Conservation (phyloP, 2,797 vertebrate genomes). For the Cetoscarus ocellatus region DNA sequence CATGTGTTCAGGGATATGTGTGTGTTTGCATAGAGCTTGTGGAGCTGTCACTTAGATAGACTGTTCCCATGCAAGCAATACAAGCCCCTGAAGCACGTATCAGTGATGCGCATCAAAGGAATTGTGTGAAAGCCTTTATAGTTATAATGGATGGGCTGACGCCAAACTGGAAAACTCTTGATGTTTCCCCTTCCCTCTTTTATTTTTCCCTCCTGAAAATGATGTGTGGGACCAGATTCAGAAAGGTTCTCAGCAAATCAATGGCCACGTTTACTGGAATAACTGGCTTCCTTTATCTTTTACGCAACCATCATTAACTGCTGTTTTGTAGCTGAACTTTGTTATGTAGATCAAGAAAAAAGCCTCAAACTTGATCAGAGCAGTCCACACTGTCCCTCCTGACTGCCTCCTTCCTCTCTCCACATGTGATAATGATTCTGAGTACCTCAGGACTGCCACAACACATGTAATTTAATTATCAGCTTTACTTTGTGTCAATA, state of each 20-base stretch:
- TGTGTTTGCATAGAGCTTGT: slow-evolving; percentile 48
- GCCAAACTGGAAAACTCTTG: slow-evolving; percentile 74
- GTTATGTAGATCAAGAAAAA: slow-evolving; percentile 54
- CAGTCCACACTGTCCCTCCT: slow-evolving; percentile 35
- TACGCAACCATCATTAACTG: slow-evolving; percentile 62
- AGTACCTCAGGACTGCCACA: slow-evolving; percentile 79
- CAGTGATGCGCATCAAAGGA: slow-evolving; percentile 73
- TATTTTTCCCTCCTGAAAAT: slow-evolving; percentile 70
- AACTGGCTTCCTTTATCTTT: slow-evolving; percentile 54
- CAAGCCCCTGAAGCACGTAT: slow-evolving; percentile 69
- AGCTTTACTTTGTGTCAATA: slow-evolving; percentile 84
- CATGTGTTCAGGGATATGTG: slow-evolving; percentile 12
- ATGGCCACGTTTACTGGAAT: slow-evolving; percentile 64
- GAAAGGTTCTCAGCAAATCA: slow-evolving; percentile 59
- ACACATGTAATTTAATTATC: slow-evolving; percentile 87
- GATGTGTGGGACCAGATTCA: slow-evolving; percentile 65
- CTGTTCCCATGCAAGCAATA: slow-evolving; percentile 70
- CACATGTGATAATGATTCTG: slow-evolving; percentile 86
- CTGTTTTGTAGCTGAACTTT: slow-evolving; percentile 65
- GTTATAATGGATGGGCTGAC: slow-evolving; percentile 69
- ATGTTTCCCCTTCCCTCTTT: slow-evolving; percentile 67
- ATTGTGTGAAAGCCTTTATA: slow-evolving; percentile 73
- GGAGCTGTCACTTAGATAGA: slow-evolving; percentile 72
- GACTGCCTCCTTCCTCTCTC: slow-evolving; percentile 42
- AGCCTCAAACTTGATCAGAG: slow-evolving; percentile 59